Evolutionary conservation across 2,888 invertebrate species (phyloP), one percentile per base, ranked within the genome.

Genomic region (Antheraea assamensis): DNA sequence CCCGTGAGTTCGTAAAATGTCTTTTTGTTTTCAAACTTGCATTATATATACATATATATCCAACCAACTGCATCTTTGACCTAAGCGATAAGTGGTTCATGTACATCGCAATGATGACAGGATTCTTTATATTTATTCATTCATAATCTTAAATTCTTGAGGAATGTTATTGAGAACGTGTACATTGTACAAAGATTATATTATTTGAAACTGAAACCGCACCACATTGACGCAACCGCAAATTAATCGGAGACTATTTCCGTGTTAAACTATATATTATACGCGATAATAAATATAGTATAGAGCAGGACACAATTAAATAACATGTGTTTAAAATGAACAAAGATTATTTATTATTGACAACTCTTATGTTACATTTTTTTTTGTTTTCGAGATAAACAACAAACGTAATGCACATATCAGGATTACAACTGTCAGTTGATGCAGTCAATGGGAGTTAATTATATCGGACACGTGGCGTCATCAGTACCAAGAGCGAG

Each of bases 401-500:
- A 85, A 85, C 81, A 81, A 79, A 35, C 68, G 35, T 68, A 68
- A 68, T 68, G n/a, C n/a, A 52, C 17, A 21, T 52, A 68, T 68
- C n/a, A 80, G 82, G 84, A 85, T 86, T 82, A 81, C 80, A 76
- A 79, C 80, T 79, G 82, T 81, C 82, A 79, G 81, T 83, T 77
- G 81, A 81, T 81, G 82, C 85, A 87, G 88, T 88, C 89, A 91
- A 91, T 89, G 88, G 84, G 84, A 85, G 86, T 86, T 88, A 90
- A 91, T 91, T 89, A 86, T 86, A 85, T 86, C 82, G 85, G 87
- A 83, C 84, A 85, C 81, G 84, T 87, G 86, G 87, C 87, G 86
- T 87, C 87, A 87, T 82, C 82, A 84, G 79, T 79, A 74, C 77
- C 75, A 72, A 75, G 75, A 73, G 76, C 47, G 70, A 74, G 76